Percentiles rank a stretch among this genome's conserved stretches.
Evolutionary conservation across 1,140 invertebrate species (phyloP).

Genomic region (Drosophila ananassae): DNA sequence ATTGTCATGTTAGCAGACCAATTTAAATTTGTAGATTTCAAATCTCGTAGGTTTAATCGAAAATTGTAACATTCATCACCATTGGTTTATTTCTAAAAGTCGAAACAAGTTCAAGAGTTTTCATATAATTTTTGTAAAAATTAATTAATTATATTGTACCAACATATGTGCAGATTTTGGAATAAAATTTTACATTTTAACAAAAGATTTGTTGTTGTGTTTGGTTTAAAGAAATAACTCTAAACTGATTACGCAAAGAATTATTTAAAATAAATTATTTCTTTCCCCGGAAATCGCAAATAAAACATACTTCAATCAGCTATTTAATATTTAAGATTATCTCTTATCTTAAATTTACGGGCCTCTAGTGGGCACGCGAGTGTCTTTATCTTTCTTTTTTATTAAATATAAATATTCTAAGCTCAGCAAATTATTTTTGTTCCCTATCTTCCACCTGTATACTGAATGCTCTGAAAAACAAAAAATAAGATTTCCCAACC

Average conservation of each 20-base stretch:
- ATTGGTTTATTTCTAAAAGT: conserved; percentile 25
- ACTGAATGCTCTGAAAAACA: not conserved
- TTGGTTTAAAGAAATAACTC: too few relatives aligned
- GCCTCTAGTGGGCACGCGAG: conserved; percentile 25
- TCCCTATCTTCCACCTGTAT: not conserved
- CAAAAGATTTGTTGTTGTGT: not conserved
- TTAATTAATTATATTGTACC: conserved; percentile 44
- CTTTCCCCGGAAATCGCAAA: conserved; percentile 29
- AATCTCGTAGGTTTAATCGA: conserved; percentile 53
- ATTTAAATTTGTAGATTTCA: conserved; percentile 53
- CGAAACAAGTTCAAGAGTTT: conserved; percentile 40
- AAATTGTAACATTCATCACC: conserved; percentile 5
- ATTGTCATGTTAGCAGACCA: conserved; percentile 28
- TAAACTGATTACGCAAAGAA: too few relatives aligned
- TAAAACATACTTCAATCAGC: conserved; percentile 34
- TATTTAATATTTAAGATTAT: conserved; percentile 16
- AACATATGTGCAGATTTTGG: conserved; percentile 53
- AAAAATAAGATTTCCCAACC: not conserved
- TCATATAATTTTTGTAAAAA: conserved; percentile 59
- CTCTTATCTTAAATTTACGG: conserved; percentile 38
- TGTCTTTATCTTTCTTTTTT: conserved; percentile 3
- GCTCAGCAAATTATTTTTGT: conserved; percentile 8
- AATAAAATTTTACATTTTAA: conserved; percentile 76
- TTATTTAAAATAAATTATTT: not conserved
- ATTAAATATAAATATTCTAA: conserved; percentile 23